These are phyloP conservation scores for Cactoblastis cactorum DNA, from an alignment of 2,888 invertebrate genomes.

Conservation along the genomic window DNA sequence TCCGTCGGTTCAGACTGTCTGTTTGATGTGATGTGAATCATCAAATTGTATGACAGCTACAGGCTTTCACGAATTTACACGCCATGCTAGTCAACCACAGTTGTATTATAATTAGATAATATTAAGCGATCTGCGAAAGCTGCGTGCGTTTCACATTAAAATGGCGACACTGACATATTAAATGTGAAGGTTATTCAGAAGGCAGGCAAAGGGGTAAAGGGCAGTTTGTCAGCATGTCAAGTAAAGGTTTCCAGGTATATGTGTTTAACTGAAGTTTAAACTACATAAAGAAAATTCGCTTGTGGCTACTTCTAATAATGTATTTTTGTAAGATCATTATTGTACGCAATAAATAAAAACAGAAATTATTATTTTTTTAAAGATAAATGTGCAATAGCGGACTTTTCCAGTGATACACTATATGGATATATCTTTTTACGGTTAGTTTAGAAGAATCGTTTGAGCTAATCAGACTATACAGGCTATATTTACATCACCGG, in stretches of 20 bases:
- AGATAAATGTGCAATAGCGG: too few relatives aligned
- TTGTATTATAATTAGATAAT: slow-evolving; percentile 12
- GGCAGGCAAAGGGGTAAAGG: slow-evolving; percentile 6
- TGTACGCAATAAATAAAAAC: too few relatives aligned
- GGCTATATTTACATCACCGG: too few relatives aligned
- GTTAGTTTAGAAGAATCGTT: too few relatives aligned
- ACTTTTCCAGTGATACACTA: too few relatives aligned
- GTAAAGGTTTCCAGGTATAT: slow-evolving; percentile 3
- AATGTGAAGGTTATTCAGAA: slow-evolving; percentile 5
- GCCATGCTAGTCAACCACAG: slow-evolving; percentile 7
- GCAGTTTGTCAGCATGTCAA: background rate
- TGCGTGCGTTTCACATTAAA: background rate
- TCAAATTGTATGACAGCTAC: slow-evolving; percentile 14
- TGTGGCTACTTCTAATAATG: too few relatives aligned
- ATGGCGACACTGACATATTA: background rate
- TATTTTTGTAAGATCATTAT: too few relatives aligned
- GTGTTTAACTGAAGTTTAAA: background rate
- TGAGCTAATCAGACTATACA: too few relatives aligned
- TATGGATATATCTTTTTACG: too few relatives aligned
- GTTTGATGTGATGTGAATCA: slow-evolving; percentile 34
- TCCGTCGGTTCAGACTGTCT: slow-evolving; percentile 20
- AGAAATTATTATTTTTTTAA: too few relatives aligned
- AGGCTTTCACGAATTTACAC: slow-evolving; percentile 9
- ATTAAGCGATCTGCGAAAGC: background rate
- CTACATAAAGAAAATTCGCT: too few relatives aligned